Base-by-base conservation (phyloP, 30 jellyfish, hydroid and myxozoan species). In the Turritopsis dohrnii region DNA sequence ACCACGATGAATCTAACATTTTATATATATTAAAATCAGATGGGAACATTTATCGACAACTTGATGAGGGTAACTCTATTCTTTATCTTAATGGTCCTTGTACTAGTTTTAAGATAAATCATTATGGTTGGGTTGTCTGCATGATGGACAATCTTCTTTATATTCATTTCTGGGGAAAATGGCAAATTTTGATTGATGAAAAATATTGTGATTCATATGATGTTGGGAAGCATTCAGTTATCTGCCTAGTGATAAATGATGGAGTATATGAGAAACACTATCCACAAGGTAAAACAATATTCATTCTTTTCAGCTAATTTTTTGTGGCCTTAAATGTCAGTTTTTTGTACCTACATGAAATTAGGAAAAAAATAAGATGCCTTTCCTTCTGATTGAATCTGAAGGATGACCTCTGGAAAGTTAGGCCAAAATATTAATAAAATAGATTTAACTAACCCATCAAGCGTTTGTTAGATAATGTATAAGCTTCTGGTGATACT, bases 161-260 rank as follows among this genome's bases (percentile, higher is more conserved):
- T 69, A 23, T 69, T 23, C 30, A 23, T n/a, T 23, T 19, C 8
- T 69, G 28, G 77, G 30, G 30, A 8, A n/a, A 23, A 69, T 69
- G 77, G 77, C 77, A 69, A n/a, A 21, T 69, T 69, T 1, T 69
- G 9, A n/a, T 69, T 27, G 30, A 69, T 69, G 77, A 69, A 69
- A 1, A 69, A n/a, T 23, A 69, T n/a, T 69, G 77, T 19, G 30
- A 23, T n/a, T 69, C 77, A n/a, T 69, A n/a, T 27, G 31, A 69
- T 69, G 23, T 69, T 23, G 8, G 22, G 8, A 9, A 69, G 28
- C 9, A 16, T n/a, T 23, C 77, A 8, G 22, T 69, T 27, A n/a
- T 69, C 77, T 69, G 77, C 19, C 77, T n/a, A 9, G 30, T 27
- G 30, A 23, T n/a, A n/a, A 27, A 69, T 21, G 7, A 69, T 7